Evolutionary conservation across 2,797 vertebrate species (phyloP).

Genomic region (Phalloptychus januarius): DNA sequence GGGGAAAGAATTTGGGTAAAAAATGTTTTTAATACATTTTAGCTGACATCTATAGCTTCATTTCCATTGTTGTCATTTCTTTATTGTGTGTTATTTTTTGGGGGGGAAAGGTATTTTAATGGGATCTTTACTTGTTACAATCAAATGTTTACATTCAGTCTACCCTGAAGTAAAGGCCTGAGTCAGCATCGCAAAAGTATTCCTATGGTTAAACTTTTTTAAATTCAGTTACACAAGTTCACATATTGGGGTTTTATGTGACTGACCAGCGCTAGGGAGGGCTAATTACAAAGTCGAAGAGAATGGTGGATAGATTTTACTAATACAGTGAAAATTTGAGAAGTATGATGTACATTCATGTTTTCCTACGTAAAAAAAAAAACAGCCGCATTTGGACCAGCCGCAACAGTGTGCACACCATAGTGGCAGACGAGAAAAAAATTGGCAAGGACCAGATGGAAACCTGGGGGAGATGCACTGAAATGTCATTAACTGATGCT

Average conservation of each 20-base stretch:
- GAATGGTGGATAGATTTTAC: not conserved
- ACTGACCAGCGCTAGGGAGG: not conserved
- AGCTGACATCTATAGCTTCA: not conserved
- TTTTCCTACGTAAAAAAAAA: not conserved
- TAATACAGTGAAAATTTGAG: not conserved
- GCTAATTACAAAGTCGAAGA: not conserved
- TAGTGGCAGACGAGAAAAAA: not conserved
- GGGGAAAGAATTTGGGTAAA: not conserved
- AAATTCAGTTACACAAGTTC: not conserved
- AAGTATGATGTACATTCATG: not conserved
- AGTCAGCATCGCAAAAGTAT: not conserved
- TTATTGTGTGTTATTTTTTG: not conserved
- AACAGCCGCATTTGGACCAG: no score
- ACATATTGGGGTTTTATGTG: not conserved
- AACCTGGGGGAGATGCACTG: conserved; percentile 5
- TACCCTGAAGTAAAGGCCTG: not conserved
- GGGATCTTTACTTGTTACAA: not conserved
- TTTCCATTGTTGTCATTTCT: not conserved
- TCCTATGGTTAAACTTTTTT: not conserved
- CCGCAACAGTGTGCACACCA: not conserved
- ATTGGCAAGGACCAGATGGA: conserved; percentile 2
- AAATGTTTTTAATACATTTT: not conserved
- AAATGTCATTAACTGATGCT: conserved; percentile 15
- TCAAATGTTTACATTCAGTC: not conserved
- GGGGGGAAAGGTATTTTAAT: not conserved